A percentile compares a stretch with the other conserved stretches of the same genome.
phyloP scores from a whole-genome alignment of 2,797 vertebrate genomes.

The Apogon hyalosoma region DNA sequence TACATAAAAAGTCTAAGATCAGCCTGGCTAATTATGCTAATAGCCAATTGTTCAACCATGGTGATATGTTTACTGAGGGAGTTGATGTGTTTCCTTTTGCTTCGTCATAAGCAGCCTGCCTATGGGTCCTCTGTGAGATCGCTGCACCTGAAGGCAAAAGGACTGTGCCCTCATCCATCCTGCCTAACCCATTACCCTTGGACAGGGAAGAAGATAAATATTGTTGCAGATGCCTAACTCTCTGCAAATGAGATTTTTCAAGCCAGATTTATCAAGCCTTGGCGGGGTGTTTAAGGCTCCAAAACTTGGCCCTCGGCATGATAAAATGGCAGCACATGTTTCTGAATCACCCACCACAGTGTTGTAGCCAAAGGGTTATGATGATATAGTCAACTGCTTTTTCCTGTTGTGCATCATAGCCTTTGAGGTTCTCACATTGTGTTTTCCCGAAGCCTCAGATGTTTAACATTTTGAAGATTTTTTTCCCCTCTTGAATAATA shows the following conservation, averaged over 20 bases:
- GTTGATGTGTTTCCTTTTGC: conserved; percentile 94
- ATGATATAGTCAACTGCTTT: conserved; percentile 78
- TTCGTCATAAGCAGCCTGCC: conserved; percentile 94
- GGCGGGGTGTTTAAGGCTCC: conserved; percentile 82
- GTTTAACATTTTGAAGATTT: conserved; percentile 22
- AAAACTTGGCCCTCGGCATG: conserved; percentile 82
- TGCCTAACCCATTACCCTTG: conserved; percentile 92
- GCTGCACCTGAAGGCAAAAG: conserved; percentile 92
- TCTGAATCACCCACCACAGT: conserved; percentile 80
- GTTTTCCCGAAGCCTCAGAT: conserved; percentile 28
- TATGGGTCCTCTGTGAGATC: conserved; percentile 83
- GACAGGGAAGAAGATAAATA: conserved; percentile 95
- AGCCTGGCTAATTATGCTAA: conserved; percentile 99
- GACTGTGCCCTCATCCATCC: conserved; percentile 91
- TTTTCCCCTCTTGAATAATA: neutral
- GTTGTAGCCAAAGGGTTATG: conserved; percentile 82
- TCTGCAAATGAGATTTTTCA: conserved; percentile 85
- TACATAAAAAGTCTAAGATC: conserved; percentile 88
- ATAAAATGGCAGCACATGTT: conserved; percentile 81
- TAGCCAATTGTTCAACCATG: conserved; percentile 94
- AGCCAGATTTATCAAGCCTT: conserved; percentile 85
- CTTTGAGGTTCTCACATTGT: conserved; percentile 51
- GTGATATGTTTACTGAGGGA: conserved; percentile 98
- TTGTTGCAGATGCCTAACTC: conserved; percentile 88
- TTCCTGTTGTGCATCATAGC: conserved; percentile 70